Evolutionary conservation across 92 coral and sea anemone genomes (phyloP).

Genomic region (Palythoa heliodiscus): DNA sequence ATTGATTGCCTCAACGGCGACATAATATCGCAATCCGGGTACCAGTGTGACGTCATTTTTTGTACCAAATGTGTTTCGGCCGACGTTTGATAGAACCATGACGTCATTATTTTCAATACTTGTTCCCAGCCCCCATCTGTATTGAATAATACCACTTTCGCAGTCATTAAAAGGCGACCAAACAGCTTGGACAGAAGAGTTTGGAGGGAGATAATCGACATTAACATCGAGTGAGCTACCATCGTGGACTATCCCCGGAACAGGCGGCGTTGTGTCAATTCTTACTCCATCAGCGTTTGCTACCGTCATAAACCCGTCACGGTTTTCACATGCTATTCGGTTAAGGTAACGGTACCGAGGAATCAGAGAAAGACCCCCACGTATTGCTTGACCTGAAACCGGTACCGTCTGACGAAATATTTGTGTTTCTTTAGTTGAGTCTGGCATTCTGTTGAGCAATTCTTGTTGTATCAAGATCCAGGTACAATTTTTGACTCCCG

Average conservation of each 20-base stretch:
- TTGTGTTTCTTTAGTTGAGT: constrained; percentile 61
- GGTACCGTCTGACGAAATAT: constrained; percentile 55
- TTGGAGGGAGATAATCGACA: constrained; percentile 57
- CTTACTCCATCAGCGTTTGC: constrained; percentile 78
- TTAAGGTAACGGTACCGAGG: constrained; percentile 85
- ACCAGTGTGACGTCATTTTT: constrained; percentile 61
- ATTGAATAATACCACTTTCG: constrained; percentile 81
- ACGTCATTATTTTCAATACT: constrained; percentile 72
- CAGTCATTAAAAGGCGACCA: constrained; percentile 75
- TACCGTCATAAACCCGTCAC: constrained; percentile 71
- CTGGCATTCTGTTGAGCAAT: constrained; percentile 49
- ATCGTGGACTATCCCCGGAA: constrained; percentile 55
- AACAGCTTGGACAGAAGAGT: constrained; percentile 47
- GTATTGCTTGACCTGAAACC: constrained; percentile 55
- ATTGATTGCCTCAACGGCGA: constrained; percentile 83
- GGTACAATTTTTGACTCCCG: constrained; percentile 72
- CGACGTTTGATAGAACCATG: constrained; percentile 61
- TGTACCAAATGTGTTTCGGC: constrained; percentile 49
- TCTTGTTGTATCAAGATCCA: constrained; percentile 72
- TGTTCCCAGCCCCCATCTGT: constrained; percentile 87
- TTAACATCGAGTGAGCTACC: constrained; percentile 51
- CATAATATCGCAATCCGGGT: constrained; percentile 57
- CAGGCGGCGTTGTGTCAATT: constrained; percentile 80
- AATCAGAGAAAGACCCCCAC: constrained; percentile 58
- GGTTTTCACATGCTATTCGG: constrained; percentile 68